Evolutionary conservation across 2,113 vertebrate genomes (phyloP), one percentile per base, ranked within the genome.

Genomic region (Cavia porcellus): DNA sequence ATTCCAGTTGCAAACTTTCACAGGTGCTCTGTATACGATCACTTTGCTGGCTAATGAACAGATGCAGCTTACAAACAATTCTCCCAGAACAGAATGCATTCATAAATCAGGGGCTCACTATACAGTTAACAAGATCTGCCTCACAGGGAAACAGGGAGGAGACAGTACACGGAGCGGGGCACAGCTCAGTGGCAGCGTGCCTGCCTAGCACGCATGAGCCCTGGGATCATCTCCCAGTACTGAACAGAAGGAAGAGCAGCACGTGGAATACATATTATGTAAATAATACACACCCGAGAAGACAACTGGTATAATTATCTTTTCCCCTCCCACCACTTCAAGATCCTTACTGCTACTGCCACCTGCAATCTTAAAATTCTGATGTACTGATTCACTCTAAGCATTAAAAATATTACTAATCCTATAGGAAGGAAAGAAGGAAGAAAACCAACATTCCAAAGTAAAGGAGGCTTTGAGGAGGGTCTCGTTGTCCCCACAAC

Each of bases 301-400:
- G 72, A 45, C 61, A 88, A 42, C 68, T 55, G 50, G 17, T 30
- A 11, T 38, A 70, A 85, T 28, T 30, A 45, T 15, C 75, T 94
- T 89, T 72, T 38, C 72, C 8, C 22, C 1, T 14, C 10, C 59
- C 0, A 59, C 3, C 22, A 30, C 30, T 2, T 61, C 66, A 93
- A 82, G 64, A 66, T 66, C 61, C 45, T 92, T 86, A 82, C 72
- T 61, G 81, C 15, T 57, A 47, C 22, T 35, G 30, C 35, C 45
- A 79, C 32, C 42, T 50, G 64, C 81, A 83, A 70, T 89, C 61
- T 79, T 47, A 86, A 94, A 97, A 77, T 30, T 86, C 22, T 38
- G 55, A 70, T 32, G 81, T 5, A 64, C 4, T 35, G 9, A 77
- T 45, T 91, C 79, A 91, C 20, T 94, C 42, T 50, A 47, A 74